Evolutionary conservation across 2,113 vertebrate genomes (phyloP).

Genomic region (Diadophis punctatus): DNA sequence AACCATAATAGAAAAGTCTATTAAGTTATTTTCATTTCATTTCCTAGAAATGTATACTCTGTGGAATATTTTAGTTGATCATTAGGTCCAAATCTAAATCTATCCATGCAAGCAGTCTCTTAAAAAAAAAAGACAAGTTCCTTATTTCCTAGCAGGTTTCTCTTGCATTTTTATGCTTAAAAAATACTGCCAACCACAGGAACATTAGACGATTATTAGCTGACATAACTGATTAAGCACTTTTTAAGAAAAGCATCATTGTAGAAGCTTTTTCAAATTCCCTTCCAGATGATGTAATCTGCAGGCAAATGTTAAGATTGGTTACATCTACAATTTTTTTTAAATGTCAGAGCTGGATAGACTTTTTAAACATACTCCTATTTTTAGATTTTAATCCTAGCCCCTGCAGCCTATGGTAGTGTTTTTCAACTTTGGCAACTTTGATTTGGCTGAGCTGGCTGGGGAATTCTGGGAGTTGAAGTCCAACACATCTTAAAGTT

Average conservation of each 20-base stretch:
- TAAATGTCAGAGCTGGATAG: constrained; percentile 33
- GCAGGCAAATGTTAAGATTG: background rate
- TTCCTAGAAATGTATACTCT: background rate
- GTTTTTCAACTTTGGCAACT: background rate
- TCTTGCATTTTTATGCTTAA: background rate
- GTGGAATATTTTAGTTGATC: background rate
- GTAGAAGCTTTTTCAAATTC: constrained; percentile 55
- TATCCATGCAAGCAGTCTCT: rapidly evolving
- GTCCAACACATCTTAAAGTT: background rate
- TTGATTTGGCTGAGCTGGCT: background rate
- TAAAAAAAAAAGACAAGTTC: rapidly evolving
- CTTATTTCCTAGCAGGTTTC: background rate
- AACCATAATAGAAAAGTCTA: background rate
- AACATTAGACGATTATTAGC: background rate
- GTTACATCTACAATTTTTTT: constrained; percentile 45
- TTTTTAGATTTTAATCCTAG: constrained; percentile 50
- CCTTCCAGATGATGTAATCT: constrained; percentile 52
- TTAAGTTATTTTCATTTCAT: background rate
- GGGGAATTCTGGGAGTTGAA: background rate
- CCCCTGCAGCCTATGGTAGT: constrained; percentile 22
- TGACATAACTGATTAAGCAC: background rate
- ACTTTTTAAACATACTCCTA: constrained; percentile 31
- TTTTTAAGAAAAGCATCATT: background rate
- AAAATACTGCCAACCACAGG: background rate
- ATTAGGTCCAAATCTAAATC: background rate